Evolutionary conservation across 2,113 vertebrate species (phyloP).

Genomic region (Mus spicilegus): DNA sequence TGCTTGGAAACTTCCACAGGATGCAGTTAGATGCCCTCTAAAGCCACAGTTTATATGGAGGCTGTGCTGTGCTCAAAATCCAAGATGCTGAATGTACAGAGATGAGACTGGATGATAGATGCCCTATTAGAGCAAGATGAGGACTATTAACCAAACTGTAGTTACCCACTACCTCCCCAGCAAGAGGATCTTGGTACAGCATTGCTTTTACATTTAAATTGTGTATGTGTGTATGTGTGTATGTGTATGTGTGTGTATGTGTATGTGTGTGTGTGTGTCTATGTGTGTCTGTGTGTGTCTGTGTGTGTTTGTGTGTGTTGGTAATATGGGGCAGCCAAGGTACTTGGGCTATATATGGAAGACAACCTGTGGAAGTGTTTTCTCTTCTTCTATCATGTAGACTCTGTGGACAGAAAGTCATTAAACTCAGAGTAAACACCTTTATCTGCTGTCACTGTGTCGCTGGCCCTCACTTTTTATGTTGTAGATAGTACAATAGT

Average conservation of each 20-base stretch:
- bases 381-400: not conserved
- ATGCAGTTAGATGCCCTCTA: not conserved
- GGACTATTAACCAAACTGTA: not conserved
- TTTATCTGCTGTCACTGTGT: not conserved
- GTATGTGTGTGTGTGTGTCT: not conserved
- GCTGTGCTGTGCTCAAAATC: not conserved
- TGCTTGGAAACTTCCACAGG: not conserved
- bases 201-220: not conserved
- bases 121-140: not conserved
- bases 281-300: not conserved
- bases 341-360: not conserved
- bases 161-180: not conserved
- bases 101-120: not conserved
- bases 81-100: accelerated
- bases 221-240: not conserved
- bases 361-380: not conserved
- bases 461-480: not conserved
- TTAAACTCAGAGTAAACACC: not conserved
- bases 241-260: not conserved
- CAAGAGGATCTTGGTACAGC: not conserved
- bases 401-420: too few species aligned
- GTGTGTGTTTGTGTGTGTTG: not conserved
- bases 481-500: not conserved
- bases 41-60: not conserved
- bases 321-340: not conserved